Conservation (phyloP, 1,140 invertebrate genomes). For the Meloidogyne exigua region DNA sequence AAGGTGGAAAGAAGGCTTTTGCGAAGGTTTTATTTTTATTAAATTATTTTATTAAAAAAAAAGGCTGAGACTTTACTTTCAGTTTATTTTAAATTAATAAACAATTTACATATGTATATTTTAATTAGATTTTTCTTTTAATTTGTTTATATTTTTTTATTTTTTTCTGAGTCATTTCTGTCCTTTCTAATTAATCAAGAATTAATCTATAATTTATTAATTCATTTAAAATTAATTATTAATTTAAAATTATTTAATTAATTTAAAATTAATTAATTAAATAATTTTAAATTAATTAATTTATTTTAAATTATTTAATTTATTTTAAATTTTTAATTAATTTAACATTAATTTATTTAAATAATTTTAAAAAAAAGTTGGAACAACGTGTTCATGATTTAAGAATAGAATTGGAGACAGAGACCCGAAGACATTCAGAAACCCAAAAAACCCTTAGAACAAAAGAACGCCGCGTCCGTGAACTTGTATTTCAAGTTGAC, state of each 20-base stretch:
- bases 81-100: too few species aligned
- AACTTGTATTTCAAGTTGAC: conserved; percentile 63
- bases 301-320: background rate
- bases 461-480: conserved; percentile 65
- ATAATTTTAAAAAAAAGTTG: conserved; percentile 45
- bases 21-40: conserved; percentile 38
- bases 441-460: conserved; percentile 68
- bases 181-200: too few species aligned
- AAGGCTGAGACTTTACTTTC: too few species aligned
- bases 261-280: too few species aligned
- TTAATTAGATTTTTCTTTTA: too few species aligned
- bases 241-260: too few species aligned
- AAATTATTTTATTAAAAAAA: background rate
- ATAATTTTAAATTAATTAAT: too few species aligned
- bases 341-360: background rate
- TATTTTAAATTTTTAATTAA: conserved; percentile 24
- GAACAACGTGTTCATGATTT: conserved; percentile 64
- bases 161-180: too few species aligned
- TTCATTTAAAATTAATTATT: too few species aligned
- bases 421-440: conserved; percentile 67
- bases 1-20: conserved; percentile 79
- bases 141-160: too few species aligned
- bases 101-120: too few species aligned
- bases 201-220: too few species aligned
- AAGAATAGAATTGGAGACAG: conserved; percentile 67